A percentile compares a stretch with the other conserved stretches of the same genome.
These are phyloP conservation scores for Dermatemys mawii DNA, from an alignment of 2,113 vertebrate species.

Conservation along the genomic window DNA sequence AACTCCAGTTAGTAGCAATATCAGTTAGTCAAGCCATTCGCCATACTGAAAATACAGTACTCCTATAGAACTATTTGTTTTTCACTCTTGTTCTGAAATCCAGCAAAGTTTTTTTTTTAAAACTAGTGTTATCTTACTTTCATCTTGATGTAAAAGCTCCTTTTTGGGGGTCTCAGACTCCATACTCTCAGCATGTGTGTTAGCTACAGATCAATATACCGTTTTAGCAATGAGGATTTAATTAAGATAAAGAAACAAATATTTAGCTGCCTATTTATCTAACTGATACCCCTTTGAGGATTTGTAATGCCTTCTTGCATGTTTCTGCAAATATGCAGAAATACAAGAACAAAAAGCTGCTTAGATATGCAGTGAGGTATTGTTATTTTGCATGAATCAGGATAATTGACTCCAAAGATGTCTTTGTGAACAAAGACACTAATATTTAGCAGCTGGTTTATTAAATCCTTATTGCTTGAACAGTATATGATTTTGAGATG, in stretches of 20 bases:
- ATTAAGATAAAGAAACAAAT: conserved; percentile 73
- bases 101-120: neutral
- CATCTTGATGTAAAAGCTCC: neutral
- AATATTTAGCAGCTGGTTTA: conserved; percentile 42
- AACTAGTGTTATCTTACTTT: conserved; percentile 12
- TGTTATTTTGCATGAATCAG: neutral
- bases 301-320: neutral
- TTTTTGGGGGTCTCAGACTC: conserved; percentile 21
- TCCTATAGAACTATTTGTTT: neutral
- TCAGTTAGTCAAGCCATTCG: neutral
- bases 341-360: neutral
- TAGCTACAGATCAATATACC: conserved; percentile 55
- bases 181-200: conserved; percentile 11
- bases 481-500: conserved; percentile 13
- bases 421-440: conserved; percentile 8
- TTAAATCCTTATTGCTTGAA: conserved; percentile 34
- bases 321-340: conserved; percentile 6
- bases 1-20: neutral
- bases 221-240: conserved; percentile 61
- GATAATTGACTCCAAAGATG: neutral
- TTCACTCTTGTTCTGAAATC: neutral
- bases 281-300: conserved; percentile 18
- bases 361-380: neutral
- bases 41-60: neutral
- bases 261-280: conserved; percentile 66